Conservation (phyloP, 1,140 invertebrate genomes). For the Camponotus vicinus region DNA sequence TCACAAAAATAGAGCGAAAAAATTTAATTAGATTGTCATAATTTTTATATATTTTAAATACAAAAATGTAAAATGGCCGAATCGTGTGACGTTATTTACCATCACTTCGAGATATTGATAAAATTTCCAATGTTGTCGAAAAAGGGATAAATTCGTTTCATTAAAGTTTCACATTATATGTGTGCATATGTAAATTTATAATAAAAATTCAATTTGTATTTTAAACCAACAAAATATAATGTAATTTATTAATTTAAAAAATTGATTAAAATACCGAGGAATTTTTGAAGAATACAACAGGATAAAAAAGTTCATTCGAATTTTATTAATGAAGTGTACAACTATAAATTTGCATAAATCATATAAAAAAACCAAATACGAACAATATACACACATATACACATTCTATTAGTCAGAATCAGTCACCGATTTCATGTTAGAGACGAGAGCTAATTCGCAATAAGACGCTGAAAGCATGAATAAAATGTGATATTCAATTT, state of each 20-base stretch:
- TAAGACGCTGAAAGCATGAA: conserved; percentile 3
- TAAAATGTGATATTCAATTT: not conserved
- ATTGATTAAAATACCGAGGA: not conserved
- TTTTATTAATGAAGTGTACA: conserved; percentile 66
- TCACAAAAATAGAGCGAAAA: not conserved
- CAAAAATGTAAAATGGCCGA: not conserved
- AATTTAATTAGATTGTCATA: conserved; percentile 41
- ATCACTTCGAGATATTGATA: not conserved
- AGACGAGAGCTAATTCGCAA: conserved; percentile 13
- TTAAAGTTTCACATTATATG: not conserved
- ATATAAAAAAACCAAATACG: conserved; percentile 62
- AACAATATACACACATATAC: not conserved
- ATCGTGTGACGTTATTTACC: conserved; percentile 37
- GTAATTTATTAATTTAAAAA: conserved; percentile 1
- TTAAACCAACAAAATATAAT: not conserved
- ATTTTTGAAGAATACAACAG: not conserved
- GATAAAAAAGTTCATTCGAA: conserved; percentile 56
- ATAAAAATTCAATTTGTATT: not conserved
- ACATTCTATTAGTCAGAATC: conserved; percentile 33
- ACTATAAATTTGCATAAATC: conserved; percentile 24
- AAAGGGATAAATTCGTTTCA: conserved; percentile 25
- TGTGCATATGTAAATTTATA: not conserved
- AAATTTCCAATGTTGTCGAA: not conserved
- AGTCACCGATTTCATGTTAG: conserved; percentile 16
- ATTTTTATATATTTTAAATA: conserved; percentile 12